Evolutionary conservation across 2,797 vertebrate genomes (phyloP), one percentile per base, ranked within the genome.

Genomic region (Microhierax caerulescens): DNA sequence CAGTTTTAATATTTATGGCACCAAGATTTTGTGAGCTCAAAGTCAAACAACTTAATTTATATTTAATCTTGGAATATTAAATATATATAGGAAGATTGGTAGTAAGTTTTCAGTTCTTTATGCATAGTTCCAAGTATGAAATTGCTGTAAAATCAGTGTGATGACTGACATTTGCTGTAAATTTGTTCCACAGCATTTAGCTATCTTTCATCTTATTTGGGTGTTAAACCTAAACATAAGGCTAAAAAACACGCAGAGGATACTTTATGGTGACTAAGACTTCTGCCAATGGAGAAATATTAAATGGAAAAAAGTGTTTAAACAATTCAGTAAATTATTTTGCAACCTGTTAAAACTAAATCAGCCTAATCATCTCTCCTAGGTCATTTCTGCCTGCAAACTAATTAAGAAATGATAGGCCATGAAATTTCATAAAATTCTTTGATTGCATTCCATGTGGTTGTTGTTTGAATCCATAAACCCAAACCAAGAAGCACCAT

Each of bases 1-100:
- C 25, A 72, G 7, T 47, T 89, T 92, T 95, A 91, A 76, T 94
- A 87, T 87, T 94, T 89, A 94, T 88, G 39, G 45, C 37, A 41
- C 11, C 0, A 6, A 74, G 54, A 76, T 59, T 79, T 89, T 89
- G 67, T 77, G 80, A 93, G 39, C n/a, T 75, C 77, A 77, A 92
- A 92, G 54, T 76, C 59, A 85, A 94, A 87, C 36, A 70, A 72
- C 68, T 86, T 64, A 84, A 81, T 88, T 90, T 79, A 45, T 47
- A 81, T 81, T 80, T 86, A 69, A 47, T 73, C 37, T 48, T 61
- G 43, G 63, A 92, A 89, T 88, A 94, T 88, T 95, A 94, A 92
- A 90, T 88, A 84, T 47, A 84, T 47, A 87, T 56, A 51, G 39
- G 24, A 76, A 88, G 75, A 88, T 43, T 60, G 37, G 14, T 91